phyloP scores from a whole-genome alignment of 2,797 vertebrate species.

The Euphonia xanthogaster region DNA sequence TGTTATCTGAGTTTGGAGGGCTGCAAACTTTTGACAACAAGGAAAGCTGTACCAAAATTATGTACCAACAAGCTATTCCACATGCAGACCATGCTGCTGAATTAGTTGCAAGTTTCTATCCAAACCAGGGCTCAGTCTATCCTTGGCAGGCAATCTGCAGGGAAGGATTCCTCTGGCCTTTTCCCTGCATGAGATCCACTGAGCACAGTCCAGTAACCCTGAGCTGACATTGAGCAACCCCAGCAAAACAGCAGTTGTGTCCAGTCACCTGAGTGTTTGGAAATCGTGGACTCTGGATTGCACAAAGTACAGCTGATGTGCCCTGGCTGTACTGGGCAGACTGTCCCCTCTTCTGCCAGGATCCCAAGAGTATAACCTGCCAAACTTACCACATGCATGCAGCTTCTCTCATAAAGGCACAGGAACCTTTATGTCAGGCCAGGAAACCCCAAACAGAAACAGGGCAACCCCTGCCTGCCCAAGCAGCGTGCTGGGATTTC shows the following conservation, averaged over 20 bases:
- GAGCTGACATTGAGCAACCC: background rate
- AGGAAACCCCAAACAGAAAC: conserved; percentile 31
- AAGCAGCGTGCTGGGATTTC: background rate
- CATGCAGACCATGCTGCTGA: background rate
- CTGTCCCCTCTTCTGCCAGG: background rate
- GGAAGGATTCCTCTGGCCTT: background rate
- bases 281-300: background rate
- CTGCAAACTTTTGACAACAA: background rate
- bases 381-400: rapidly evolving
- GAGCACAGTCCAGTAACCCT: background rate
- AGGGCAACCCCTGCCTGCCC: background rate
- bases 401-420: background rate
- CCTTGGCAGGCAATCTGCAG: background rate
- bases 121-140: background rate
- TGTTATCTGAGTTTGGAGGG: background rate
- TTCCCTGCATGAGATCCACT: background rate
- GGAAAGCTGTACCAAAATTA: background rate
- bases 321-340: background rate
- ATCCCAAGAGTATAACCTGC: background rate
- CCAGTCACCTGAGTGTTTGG: background rate
- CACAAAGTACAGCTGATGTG: background rate
- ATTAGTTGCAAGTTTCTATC: background rate
- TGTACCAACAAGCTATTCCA: background rate
- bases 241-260: background rate
- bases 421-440: background rate